These are phyloP conservation scores for Urophycis tenuis DNA, from an alignment of 2,797 vertebrate species.

Conservation along the genomic window DNA sequence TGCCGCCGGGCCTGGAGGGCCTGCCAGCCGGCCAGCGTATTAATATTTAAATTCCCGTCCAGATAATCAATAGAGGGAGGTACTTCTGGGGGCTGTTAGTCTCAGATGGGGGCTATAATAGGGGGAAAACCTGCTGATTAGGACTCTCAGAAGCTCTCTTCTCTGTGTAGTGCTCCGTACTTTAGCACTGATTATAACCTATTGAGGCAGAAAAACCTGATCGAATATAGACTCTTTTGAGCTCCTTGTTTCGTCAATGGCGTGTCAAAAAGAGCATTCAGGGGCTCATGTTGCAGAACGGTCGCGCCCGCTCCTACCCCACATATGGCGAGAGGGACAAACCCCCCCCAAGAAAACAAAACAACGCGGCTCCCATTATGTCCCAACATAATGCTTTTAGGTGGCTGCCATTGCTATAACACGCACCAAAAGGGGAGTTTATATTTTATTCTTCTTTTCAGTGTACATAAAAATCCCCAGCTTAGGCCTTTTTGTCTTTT, in stretches of 20 bases:
- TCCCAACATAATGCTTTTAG: constrained; percentile 89
- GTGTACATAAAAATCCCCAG: constrained; percentile 99
- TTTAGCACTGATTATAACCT: constrained; percentile 96
- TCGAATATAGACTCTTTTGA: constrained; percentile 98
- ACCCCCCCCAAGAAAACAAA: constrained; percentile 62
- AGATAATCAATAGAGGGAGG: constrained; percentile 79
- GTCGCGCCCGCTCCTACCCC: constrained; percentile 79
- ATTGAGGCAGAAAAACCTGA: constrained; percentile 99
- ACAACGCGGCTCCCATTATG: constrained; percentile 66
- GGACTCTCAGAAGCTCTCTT: constrained; percentile 89
- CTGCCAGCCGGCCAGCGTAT: constrained; percentile 74
- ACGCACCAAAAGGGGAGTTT: constrained; percentile 90
- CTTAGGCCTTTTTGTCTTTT: constrained; percentile 99
- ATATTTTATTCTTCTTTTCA: constrained; percentile 99
- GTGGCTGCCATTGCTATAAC: constrained; percentile 89
- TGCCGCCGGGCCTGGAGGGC: constrained; percentile 71
- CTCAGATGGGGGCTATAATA: constrained; percentile 87
- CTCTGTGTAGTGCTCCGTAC: constrained; percentile 89
- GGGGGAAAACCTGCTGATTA: constrained; percentile 91
- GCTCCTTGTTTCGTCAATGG: constrained; percentile 97
- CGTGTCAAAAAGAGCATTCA: constrained; percentile 99
- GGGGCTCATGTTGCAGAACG: constrained; percentile 87
- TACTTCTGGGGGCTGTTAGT: constrained; percentile 76
- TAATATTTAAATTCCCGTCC: constrained; percentile 83
- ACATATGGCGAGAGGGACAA: constrained; percentile 81